These are phyloP conservation scores for Ennomos quercinarius DNA, from an alignment of 2,888 invertebrate species.

Conservation along the genomic window DNA sequence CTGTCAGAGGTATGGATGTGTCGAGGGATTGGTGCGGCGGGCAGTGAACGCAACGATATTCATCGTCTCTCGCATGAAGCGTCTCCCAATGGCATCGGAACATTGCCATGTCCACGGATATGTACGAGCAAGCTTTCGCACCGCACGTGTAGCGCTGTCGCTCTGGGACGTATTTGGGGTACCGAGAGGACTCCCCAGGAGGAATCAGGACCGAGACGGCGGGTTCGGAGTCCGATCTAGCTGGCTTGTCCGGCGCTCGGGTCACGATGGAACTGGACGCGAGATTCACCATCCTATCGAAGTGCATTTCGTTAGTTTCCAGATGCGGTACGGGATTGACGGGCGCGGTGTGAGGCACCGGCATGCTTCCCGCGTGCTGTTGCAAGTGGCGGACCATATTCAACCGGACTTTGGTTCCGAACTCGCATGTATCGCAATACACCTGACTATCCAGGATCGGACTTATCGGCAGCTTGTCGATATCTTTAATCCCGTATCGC, in stretches of 20 bases:
- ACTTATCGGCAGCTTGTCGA: conserved; percentile 87
- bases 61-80: conserved; percentile 86
- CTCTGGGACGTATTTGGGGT: conserved; percentile 82
- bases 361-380: conserved; percentile 87
- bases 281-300: conserved; percentile 94
- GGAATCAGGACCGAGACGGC: conserved; percentile 38
- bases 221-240: conserved; percentile 29
- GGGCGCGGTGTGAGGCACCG: conserved; percentile 88
- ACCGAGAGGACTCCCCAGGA: conserved; percentile 54
- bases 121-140: conserved; percentile 88
- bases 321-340: conserved; percentile 94
- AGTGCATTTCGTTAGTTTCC: conserved; percentile 91
- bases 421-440: conserved; percentile 88
- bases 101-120: conserved; percentile 89
- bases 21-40: conserved; percentile 82
- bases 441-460: conserved; percentile 87
- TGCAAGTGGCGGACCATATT: conserved; percentile 90
- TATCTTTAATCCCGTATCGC: conserved; percentile 85
- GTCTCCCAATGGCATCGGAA: conserved; percentile 90
- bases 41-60: conserved; percentile 91
- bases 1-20: conserved; percentile 72
- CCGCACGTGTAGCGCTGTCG: conserved; percentile 89
- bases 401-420: conserved; percentile 88
- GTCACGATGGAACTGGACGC: conserved; percentile 78
- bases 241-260: conserved; percentile 51